A percentile compares a stretch with the other conserved stretches of the same genome.
Evolutionary conservation across 1,140 invertebrate genomes (phyloP).

Genomic region (Metaphire vulgaris): DNA sequence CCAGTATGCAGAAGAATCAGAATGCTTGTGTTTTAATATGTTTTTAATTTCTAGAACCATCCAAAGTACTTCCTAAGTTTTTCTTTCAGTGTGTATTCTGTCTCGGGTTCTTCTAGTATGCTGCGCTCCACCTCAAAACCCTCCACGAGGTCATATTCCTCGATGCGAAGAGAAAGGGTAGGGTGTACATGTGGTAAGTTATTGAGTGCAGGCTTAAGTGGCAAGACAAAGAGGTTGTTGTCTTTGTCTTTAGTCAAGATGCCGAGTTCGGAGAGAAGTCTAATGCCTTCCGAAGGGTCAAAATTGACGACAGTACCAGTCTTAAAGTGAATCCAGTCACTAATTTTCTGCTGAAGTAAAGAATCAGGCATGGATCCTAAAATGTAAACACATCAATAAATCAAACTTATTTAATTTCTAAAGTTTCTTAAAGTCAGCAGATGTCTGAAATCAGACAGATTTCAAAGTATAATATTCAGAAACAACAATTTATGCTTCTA

Average conservation of each 20-base stretch:
- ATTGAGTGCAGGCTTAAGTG: conserved; percentile 37
- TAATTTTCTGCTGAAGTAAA: conserved; percentile 38
- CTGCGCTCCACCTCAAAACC: conserved; percentile 41
- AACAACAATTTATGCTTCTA: too few species aligned
- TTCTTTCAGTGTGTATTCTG: conserved; percentile 42
- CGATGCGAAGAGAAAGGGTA: conserved; percentile 35
- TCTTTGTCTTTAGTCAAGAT: conserved; percentile 36
- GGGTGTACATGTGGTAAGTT: conserved; percentile 40
- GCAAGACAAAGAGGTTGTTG: conserved; percentile 39
- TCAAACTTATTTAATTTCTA: background rate
- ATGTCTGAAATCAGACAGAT: too few species aligned
- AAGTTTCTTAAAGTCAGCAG: too few species aligned
- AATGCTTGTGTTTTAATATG: too few species aligned
- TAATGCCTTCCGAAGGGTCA: conserved; percentile 39
- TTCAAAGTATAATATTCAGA: too few species aligned
- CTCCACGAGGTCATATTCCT: conserved; percentile 38
- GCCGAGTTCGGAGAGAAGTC: conserved; percentile 38
- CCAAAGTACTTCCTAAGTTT: conserved; percentile 37
- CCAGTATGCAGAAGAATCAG: too few species aligned
- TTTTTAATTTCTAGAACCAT: conserved; percentile 36
- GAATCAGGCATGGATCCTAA: conserved; percentile 39
- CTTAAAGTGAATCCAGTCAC: conserved; percentile 39
- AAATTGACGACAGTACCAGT: conserved; percentile 37
- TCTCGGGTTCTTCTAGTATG: conserved; percentile 41
- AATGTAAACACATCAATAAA: conserved; percentile 16